A percentile compares a stretch with the other conserved stretches of the same genome.
phyloP scores from a whole-genome alignment of 2,113 vertebrate genomes.

The Odocoileus hemionus region DNA sequence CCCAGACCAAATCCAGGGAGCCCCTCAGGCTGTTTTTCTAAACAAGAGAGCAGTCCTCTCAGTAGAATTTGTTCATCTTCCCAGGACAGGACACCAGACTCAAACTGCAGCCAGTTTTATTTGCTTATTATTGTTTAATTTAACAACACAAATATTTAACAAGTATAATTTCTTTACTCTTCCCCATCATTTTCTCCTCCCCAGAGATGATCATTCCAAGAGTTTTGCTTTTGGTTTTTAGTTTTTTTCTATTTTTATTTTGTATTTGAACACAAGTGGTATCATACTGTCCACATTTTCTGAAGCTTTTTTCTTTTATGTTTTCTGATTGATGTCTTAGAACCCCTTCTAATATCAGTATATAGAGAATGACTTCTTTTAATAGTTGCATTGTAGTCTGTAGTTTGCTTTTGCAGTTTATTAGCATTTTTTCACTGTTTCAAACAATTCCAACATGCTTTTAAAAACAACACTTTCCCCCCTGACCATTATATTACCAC shows the following conservation, averaged over 20 bases:
- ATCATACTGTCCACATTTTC: conserved; percentile 20
- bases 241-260: conserved; percentile 23
- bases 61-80: not conserved
- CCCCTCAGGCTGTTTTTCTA: conserved; percentile 11
- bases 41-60: not conserved
- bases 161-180: conserved; percentile 3
- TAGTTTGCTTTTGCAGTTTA: conserved; percentile 17
- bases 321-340: not conserved
- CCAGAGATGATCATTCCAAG: not conserved
- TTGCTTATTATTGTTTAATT: conserved; percentile 8
- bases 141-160: conserved; percentile 11
- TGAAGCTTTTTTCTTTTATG: not conserved
- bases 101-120: conserved; percentile 1
- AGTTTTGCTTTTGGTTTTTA: not conserved
- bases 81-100: not conserved
- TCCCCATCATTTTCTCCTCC: not conserved
- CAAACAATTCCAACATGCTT: not conserved
- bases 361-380: conserved; percentile 36
- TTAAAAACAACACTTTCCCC: not conserved
- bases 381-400: conserved; percentile 39
- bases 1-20: not conserved
- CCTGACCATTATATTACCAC: not conserved
- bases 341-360: not conserved
- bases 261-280: not conserved
- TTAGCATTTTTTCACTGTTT: conserved; percentile 29